phyloP scores from a whole-genome alignment of 2,888 invertebrate genomes.

The Linnaemya vulpina region DNA sequence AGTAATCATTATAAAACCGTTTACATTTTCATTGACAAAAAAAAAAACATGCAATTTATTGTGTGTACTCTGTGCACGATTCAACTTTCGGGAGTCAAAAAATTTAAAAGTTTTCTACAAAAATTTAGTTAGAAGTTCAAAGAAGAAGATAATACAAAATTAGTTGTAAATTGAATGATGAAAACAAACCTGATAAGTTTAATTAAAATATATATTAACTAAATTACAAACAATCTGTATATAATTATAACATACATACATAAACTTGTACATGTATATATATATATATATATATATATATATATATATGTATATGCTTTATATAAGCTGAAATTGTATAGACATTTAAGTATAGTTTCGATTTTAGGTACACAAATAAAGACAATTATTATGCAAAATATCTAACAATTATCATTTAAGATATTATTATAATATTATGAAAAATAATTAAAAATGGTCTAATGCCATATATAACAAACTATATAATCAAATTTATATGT shows the following conservation, averaged over 20 bases:
- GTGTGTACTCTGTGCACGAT: too few relatives aligned
- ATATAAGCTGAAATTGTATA: conserved; percentile 7
- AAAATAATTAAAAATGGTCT: conserved; percentile 27
- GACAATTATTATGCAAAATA: conserved; percentile 32
- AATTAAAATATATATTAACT: too few relatives aligned
- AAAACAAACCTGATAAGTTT: conserved; percentile 51
- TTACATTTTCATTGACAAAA: too few relatives aligned
- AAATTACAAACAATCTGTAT: conserved; percentile 2
- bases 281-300: too few relatives aligned
- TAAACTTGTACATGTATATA: not conserved
- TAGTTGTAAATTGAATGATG: not conserved
- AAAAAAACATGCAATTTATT: too few relatives aligned
- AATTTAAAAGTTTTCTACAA: too few relatives aligned
- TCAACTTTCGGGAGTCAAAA: too few relatives aligned
- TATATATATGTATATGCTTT: too few relatives aligned
- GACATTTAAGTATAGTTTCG: not conserved
- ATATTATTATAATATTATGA: not conserved
- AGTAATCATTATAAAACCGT: too few relatives aligned
- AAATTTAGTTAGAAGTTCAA: too few relatives aligned
- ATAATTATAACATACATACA: not conserved
- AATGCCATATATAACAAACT: conserved; percentile 39
- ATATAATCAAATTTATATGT: conserved; percentile 72
- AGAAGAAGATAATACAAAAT: not conserved
- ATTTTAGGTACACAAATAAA: conserved; percentile 7
- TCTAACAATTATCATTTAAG: conserved; percentile 1